phyloP scores from a whole-genome alignment of 1,140 invertebrate genomes.

The Cydia amplana region DNA sequence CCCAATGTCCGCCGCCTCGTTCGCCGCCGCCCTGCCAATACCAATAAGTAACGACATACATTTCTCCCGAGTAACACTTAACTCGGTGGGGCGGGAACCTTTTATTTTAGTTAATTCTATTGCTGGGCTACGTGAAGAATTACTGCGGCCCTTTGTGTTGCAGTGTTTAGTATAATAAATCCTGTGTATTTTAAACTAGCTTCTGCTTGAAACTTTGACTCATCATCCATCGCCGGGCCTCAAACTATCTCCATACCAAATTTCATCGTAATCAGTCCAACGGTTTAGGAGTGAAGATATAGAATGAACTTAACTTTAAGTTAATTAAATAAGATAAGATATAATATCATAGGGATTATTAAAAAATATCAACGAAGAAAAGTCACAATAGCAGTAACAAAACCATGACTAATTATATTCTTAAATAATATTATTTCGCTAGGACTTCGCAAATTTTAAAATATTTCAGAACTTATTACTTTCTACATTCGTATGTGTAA shows the following conservation, averaged over 20 bases:
- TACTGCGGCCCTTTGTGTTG: slow-evolving; percentile 19
- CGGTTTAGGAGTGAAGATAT: no score
- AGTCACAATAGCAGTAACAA: no score
- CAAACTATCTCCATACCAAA: no score
- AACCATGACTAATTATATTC: no score
- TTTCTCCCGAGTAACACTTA: slow-evolving; percentile 21
- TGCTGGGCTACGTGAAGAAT: slow-evolving; percentile 30
- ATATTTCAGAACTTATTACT: neutral
- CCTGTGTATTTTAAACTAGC: neutral
- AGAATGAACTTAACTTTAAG: no score
- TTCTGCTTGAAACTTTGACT: neutral
- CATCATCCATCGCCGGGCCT: no score
- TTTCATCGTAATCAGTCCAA: no score
- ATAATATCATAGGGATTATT: no score
- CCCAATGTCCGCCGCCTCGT: neutral
- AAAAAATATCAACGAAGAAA: no score
- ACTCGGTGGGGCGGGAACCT: slow-evolving; percentile 23
- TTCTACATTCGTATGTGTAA: neutral
- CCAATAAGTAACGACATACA: slow-evolving; percentile 17
- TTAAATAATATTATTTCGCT: no score
- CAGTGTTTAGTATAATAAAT: neutral
- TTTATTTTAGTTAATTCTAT: slow-evolving; percentile 33
- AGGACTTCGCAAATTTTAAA: neutral
- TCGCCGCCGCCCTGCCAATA: slow-evolving; percentile 8
- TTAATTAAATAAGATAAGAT: no score